Evolutionary conservation across 2,888 invertebrate species (phyloP), one percentile per base, ranked within the genome.

Genomic region (Hirtodrosophila trivittata): DNA sequence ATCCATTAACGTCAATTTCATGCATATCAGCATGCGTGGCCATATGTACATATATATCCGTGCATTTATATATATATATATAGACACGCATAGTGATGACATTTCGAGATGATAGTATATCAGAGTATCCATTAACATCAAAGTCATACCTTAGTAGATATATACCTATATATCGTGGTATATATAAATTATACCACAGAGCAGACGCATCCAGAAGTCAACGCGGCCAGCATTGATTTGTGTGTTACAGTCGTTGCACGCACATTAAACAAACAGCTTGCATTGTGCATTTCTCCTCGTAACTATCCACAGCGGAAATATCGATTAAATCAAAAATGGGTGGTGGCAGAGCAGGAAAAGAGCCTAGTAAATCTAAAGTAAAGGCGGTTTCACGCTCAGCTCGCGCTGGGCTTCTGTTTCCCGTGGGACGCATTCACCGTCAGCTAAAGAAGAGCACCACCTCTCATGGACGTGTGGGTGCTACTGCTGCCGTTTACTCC

Each of bases 291-390:
- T 68, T 70, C 7, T 14, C 65, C 43, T 68, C 54, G 26, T 41
- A 62, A 52, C 54, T 46, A 51, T 38, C 5, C 30, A 38, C 54
- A 56, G 65, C 47, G 54, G 52, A 69, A 85, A 83, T 81, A 86
- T 82, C 82, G 77, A 86, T 80, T 86, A 64, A 77, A 65, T 54
- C 52, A 62, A 70, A 84, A 86, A 57, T 97, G 99, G 98, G 99
- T 94, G 99, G 99, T 92, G 99, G 99, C 91, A 99, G 99, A 96
- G 99, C 99, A 92, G 99, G 99, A 90, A 99, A 99, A 93, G 99
- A 99, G 94, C 98, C 98, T 75, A 99, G 99, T 90, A 99, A 99
- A 94, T 97, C 98, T 55, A 98, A 98, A 93, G 97, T 98, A 77
- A 99, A 99, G 94, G 98, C 98, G 86, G 99, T 99, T 83, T 99